Percentiles rank a stretch among this genome's conserved stretches.
phyloP scores from a whole-genome alignment of 1,140 invertebrate species.

The Harpegnathos saltator region DNA sequence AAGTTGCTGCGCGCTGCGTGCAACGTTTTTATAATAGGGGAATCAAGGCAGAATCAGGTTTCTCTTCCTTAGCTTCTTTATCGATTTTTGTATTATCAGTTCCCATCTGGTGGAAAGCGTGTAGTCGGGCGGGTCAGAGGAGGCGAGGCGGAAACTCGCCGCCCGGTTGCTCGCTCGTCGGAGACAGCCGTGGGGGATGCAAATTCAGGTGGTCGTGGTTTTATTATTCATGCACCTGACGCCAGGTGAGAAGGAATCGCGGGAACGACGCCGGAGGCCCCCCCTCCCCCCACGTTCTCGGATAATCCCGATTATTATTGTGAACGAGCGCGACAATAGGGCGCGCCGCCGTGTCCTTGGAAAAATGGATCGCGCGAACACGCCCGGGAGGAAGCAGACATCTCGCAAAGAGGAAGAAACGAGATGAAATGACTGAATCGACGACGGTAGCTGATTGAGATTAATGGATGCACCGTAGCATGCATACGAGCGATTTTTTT shows the following conservation, averaged over 20 bases:
- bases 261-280: slow-evolving; percentile 43
- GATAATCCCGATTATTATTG: slow-evolving; percentile 63
- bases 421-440: not conserved
- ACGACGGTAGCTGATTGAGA: not conserved
- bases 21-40: slow-evolving; percentile 12
- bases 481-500: too few species aligned
- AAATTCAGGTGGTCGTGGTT: slow-evolving; percentile 69
- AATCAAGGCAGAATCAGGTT: slow-evolving; percentile 10
- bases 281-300: too few species aligned
- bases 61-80: slow-evolving; percentile 51
- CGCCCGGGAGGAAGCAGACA: not conserved
- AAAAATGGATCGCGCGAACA: not conserved
- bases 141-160: slow-evolving; percentile 6
- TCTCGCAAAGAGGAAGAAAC: too few species aligned
- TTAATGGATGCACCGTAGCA: not conserved
- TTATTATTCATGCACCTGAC: slow-evolving; percentile 69
- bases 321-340: slow-evolving; percentile 29
- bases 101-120: not conserved
- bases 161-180: slow-evolving; percentile 32
- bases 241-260: slow-evolving; percentile 51
- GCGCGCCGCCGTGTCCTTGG: slow-evolving; percentile 25
- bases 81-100: slow-evolving; percentile 66
- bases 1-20: not conserved
- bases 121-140: not conserved
- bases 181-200: slow-evolving; percentile 55